Conservation (phyloP, 2,888 invertebrate genomes). For the Chrysodeixis includens region DNA sequence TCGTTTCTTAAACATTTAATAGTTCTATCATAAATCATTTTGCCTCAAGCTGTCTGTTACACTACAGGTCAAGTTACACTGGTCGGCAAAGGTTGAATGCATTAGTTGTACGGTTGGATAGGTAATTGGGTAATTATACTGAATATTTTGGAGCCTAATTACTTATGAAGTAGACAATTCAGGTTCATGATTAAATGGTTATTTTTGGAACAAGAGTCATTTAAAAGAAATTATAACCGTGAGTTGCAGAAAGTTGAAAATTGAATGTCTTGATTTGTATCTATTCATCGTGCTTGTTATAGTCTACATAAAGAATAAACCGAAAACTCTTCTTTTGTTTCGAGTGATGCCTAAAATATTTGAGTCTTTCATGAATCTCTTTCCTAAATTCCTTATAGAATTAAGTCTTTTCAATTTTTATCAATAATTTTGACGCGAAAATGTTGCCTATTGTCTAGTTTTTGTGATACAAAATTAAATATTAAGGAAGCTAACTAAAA, state of each 20-base stretch:
- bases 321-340: too few relatives aligned
- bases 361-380: neutral
- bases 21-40: conserved; percentile 39
- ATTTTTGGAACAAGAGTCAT: neutral
- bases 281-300: too few relatives aligned
- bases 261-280: too few relatives aligned
- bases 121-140: neutral
- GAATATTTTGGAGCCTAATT: conserved; percentile 4
- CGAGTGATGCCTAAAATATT: too few relatives aligned
- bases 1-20: conserved; percentile 45
- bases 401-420: neutral
- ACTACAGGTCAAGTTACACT: conserved; percentile 12
- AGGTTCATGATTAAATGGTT: neutral
- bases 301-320: too few relatives aligned
- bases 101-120: neutral
- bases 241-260: neutral
- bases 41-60: conserved; percentile 15
- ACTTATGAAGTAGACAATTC: neutral
- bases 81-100: conserved; percentile 4
- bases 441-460: too few relatives aligned
- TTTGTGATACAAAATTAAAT: too few relatives aligned
- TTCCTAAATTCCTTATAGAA: neutral
- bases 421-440: too few relatives aligned
- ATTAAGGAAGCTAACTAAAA: too few relatives aligned
- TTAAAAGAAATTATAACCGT: neutral